Percentiles rank a stretch among this genome's conserved stretches.
Evolutionary conservation across 2,888 invertebrate species (phyloP).

Genomic region (Proisotoma minuta): DNA sequence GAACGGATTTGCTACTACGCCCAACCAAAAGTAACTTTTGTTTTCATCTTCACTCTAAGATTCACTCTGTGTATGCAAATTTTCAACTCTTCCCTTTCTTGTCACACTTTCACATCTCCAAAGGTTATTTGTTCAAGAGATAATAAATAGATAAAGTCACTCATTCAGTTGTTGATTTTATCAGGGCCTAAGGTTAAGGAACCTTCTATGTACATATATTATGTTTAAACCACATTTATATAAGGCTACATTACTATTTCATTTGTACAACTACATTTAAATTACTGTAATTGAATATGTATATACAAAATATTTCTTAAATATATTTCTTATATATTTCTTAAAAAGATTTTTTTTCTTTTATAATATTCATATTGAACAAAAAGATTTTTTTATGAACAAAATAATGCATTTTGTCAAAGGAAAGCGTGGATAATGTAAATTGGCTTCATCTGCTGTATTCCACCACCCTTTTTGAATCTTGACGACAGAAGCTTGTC

Average conservation of each 20-base stretch:
- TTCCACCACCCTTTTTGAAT: neutral
- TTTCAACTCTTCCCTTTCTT: neutral
- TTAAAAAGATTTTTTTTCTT: too few species aligned
- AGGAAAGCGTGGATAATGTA: conserved; percentile 4
- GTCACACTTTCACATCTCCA: conserved; percentile 3
- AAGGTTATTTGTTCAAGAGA: neutral
- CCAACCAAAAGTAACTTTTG: neutral
- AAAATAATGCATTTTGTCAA: neutral
- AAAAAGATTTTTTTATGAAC: too few species aligned
- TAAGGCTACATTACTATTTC: too few species aligned
- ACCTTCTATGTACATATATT: too few species aligned
- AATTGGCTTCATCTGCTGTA: conserved; percentile 26
- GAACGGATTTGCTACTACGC: conserved; percentile 6
- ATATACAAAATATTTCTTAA: too few species aligned
- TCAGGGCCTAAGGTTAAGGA: too few species aligned
- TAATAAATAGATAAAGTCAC: neutral
- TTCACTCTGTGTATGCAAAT: conserved; percentile 11
- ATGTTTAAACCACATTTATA: too few species aligned
- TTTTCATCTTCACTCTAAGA: neutral
- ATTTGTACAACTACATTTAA: too few species aligned
- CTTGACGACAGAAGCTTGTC: neutral
- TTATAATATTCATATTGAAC: too few species aligned
- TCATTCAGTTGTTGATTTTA: too few species aligned
- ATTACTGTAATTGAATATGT: too few species aligned
- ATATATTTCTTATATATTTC: too few species aligned